Conservation (phyloP, 2,888 invertebrate genomes). For the Arge pagana region DNA sequence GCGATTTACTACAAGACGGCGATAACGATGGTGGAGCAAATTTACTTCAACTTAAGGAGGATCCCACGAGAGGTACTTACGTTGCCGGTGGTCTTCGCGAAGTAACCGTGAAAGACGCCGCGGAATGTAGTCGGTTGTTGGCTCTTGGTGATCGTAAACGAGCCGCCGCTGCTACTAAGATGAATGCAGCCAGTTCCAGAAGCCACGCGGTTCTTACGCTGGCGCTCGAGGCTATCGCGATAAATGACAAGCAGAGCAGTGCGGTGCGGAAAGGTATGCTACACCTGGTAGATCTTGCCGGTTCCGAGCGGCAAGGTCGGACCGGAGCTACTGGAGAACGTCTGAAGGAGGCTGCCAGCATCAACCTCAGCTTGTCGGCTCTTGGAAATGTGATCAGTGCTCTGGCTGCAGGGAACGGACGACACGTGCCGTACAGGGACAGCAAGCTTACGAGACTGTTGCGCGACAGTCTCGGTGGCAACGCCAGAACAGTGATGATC, state of each 20-base stretch:
- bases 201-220: constrained; percentile 89
- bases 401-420: constrained; percentile 73
- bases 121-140: constrained; percentile 77
- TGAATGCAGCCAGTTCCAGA: constrained; percentile 86
- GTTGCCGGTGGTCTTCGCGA: constrained; percentile 63
- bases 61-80: constrained; percentile 68
- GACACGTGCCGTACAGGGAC: constrained; percentile 80
- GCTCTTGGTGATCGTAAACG: constrained; percentile 78
- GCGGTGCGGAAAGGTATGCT: constrained; percentile 74
- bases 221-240: constrained; percentile 78
- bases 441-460: constrained; percentile 82
- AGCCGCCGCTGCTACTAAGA: constrained; percentile 82
- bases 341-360: constrained; percentile 87
- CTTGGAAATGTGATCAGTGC: constrained; percentile 90
- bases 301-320: constrained; percentile 84
- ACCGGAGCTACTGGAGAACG: constrained; percentile 84
- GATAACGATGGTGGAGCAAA: constrained; percentile 61
- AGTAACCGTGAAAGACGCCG: constrained; percentile 71
- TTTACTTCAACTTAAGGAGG: constrained; percentile 68
- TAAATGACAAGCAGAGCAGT: constrained; percentile 51
- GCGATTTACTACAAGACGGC: constrained; percentile 67
- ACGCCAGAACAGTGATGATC: constrained; percentile 88
- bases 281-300: constrained; percentile 87
- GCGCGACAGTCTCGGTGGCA: constrained; percentile 83
- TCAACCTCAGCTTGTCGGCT: constrained; percentile 85